These are phyloP conservation scores for Acanthosepion lycidas DNA, from an alignment of 2,888 invertebrate genomes.

Conservation along the genomic window DNA sequence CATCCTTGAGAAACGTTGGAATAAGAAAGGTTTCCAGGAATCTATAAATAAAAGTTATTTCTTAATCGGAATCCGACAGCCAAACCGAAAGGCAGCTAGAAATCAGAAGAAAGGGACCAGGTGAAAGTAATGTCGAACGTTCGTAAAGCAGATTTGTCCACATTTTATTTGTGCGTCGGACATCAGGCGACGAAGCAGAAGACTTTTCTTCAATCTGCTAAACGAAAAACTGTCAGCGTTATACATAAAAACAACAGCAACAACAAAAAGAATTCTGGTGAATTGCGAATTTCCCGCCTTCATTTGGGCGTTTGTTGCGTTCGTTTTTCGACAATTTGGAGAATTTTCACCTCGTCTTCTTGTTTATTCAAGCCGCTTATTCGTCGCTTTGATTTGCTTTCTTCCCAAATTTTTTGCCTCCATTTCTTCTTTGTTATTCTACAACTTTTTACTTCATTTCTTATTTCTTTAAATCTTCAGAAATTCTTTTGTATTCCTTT, in stretches of 20 bases:
- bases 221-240: not conserved
- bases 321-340: too few species aligned
- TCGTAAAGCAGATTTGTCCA: not conserved
- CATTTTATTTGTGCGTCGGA: not conserved
- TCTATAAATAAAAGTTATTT: not conserved
- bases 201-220: not conserved
- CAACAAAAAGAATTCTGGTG: not conserved
- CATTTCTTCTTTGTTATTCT: too few species aligned
- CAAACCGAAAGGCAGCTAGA: not conserved
- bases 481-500: too few species aligned
- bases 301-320: not conserved
- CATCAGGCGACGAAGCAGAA: not conserved
- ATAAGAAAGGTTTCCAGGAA: not conserved
- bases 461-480: too few species aligned
- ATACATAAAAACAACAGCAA: too few species aligned
- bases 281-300: not conserved
- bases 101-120: not conserved
- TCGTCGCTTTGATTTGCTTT: too few species aligned
- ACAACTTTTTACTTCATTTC: too few species aligned
- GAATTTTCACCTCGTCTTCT: too few species aligned
- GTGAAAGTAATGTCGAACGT: not conserved
- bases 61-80: not conserved
- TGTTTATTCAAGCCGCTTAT: too few species aligned
- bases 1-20: not conserved
- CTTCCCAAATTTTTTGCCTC: too few species aligned